phyloP scores from a whole-genome alignment of 2,888 invertebrate species.

The Zaprionus obscuricornis region DNA sequence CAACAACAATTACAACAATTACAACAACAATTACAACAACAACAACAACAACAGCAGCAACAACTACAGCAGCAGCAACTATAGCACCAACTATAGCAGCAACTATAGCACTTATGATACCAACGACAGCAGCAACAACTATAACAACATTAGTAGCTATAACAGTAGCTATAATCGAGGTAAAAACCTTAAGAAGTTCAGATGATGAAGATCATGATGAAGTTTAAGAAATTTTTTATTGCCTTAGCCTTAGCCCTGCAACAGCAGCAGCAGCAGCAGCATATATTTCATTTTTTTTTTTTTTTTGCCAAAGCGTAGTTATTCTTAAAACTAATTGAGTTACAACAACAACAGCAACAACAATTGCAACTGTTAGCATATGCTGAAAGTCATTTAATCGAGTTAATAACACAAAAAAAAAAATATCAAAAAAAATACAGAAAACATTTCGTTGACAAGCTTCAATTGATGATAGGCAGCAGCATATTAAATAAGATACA shows the following conservation, averaged over 20 bases:
- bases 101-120: too few species aligned
- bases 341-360: constrained; percentile 9
- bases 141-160: constrained; percentile 39
- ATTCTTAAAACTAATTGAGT: constrained; percentile 12
- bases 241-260: too few species aligned
- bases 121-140: constrained; percentile 44
- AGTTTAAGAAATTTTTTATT: too few species aligned
- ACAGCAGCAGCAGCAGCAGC: constrained; percentile 18
- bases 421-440: not conserved
- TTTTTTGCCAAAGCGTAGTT: constrained; percentile 31
- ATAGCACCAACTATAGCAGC: constrained; percentile 27
- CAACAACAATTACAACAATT: constrained; percentile 43
- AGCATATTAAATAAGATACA: constrained; percentile 58
- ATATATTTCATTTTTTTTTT: not conserved
- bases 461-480: constrained; percentile 55
- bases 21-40: constrained; percentile 40
- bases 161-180: constrained; percentile 67
- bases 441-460: constrained; percentile 45
- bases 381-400: constrained; percentile 29
- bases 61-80: too few species aligned
- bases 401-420: constrained; percentile 34
- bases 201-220: constrained; percentile 27
- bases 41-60: constrained; percentile 49
- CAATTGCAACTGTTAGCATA: constrained; percentile 32
- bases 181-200: constrained; percentile 45